Percentiles rank a stretch among this genome's conserved stretches.
Evolutionary conservation across 2,888 invertebrate genomes (phyloP).

Genomic region (Blera fallax): DNA sequence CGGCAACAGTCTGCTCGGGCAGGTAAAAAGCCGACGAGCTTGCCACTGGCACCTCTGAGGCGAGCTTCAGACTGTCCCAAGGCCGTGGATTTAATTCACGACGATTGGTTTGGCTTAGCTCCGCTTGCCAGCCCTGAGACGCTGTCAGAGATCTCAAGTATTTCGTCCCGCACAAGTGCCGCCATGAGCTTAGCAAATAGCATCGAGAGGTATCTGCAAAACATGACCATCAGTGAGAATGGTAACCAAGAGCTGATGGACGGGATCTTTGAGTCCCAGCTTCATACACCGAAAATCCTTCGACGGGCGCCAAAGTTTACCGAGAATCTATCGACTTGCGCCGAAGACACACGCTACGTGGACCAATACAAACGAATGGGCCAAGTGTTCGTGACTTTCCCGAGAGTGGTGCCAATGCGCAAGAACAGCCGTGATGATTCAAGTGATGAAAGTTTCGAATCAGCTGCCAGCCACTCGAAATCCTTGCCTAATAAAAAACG

Average conservation of each 20-base stretch:
- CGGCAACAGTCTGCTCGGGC: conserved; percentile 77
- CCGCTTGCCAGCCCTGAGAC: conserved; percentile 93
- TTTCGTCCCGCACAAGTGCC: conserved; percentile 87
- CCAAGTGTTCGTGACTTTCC: conserved; percentile 82
- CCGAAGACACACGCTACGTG: conserved; percentile 85
- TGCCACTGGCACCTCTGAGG: conserved; percentile 77
- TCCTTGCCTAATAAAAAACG: conserved; percentile 64
- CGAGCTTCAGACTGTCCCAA: conserved; percentile 78
- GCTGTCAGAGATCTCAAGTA: conserved; percentile 90
- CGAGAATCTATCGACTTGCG: conserved; percentile 86
- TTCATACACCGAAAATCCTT: conserved; percentile 84
- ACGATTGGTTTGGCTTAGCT: conserved; percentile 87
- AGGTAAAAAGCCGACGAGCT: conserved; percentile 76
- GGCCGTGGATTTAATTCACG: conserved; percentile 83
- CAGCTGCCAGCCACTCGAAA: conserved; percentile 80
- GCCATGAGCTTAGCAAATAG: conserved; percentile 82
- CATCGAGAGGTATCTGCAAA: conserved; percentile 80
- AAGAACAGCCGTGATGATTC: conserved; percentile 78
- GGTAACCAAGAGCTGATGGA: conserved; percentile 77
- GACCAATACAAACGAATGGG: conserved; percentile 84
- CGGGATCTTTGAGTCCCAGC: conserved; percentile 81
- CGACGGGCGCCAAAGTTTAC: conserved; percentile 86
- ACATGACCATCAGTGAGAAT: conserved; percentile 75
- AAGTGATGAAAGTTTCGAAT: conserved; percentile 83
- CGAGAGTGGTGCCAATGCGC: conserved; percentile 77